Conservation (phyloP, 2,888 invertebrate species). For the Diplolepis rosae region DNA sequence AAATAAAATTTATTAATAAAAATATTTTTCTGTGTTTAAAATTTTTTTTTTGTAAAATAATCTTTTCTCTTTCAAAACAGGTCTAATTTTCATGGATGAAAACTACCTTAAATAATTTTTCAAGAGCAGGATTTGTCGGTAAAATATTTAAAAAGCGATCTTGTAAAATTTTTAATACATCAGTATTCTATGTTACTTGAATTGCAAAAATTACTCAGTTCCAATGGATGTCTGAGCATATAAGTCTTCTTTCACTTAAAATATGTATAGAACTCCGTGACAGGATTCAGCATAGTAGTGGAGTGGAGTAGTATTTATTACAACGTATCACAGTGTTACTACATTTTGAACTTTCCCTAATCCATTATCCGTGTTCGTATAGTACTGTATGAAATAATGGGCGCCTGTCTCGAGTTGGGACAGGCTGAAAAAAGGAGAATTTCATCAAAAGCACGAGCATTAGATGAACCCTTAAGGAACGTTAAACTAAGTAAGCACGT, state of each 20-base stretch:
- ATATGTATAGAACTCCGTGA: conserved; percentile 11
- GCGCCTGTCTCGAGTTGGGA: background rate
- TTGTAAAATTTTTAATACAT: too few species aligned
- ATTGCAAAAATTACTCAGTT: background rate
- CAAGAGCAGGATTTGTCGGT: too few species aligned
- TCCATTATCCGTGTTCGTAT: conserved; percentile 10
- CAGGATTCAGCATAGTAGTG: conserved; percentile 19
- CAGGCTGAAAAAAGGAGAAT: conserved; percentile 4
- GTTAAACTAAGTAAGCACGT: conserved; percentile 62
- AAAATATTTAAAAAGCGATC: too few species aligned
- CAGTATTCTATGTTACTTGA: background rate
- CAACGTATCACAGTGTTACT: conserved; percentile 8
- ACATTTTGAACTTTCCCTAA: conserved; percentile 19
- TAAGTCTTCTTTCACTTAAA: conserved; percentile 7
- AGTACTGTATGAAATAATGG: conserved; percentile 13
- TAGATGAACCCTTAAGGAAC: conserved; percentile 55
- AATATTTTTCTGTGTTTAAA: too few species aligned
- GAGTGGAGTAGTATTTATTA: conserved; percentile 7
- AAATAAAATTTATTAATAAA: too few species aligned
- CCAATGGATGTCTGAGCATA: background rate
- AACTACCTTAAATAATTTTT: too few species aligned
- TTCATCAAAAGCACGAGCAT: background rate
- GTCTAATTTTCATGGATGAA: too few species aligned
- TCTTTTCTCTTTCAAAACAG: too few species aligned
- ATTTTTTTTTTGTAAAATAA: too few species aligned